Evolutionary conservation across 2,113 vertebrate species (phyloP).

Genomic region (Callipepla squamata): DNA sequence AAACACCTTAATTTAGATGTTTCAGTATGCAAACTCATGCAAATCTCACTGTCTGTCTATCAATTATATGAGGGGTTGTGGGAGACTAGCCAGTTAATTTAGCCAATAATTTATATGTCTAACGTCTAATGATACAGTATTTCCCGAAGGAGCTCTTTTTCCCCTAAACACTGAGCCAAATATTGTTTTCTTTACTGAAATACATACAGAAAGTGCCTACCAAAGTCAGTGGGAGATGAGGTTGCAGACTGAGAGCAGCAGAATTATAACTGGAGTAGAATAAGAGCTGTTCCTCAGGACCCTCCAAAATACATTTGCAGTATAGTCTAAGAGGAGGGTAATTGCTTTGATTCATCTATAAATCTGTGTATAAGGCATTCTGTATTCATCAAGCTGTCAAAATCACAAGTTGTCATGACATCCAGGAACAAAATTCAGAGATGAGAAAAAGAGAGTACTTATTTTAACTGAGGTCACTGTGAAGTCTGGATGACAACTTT

Average conservation of each 20-base stretch:
- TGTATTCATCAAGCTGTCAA: neutral
- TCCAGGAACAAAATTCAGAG: neutral
- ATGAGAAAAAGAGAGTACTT: neutral
- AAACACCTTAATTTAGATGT: neutral
- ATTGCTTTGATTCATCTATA: neutral
- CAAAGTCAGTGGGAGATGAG: neutral
- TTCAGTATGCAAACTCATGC: neutral
- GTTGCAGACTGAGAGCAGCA: neutral
- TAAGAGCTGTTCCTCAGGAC: neutral
- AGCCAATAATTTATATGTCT: neutral
- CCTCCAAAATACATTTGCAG: neutral
- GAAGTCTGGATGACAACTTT: neutral
- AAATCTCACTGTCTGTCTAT: neutral
- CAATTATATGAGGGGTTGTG: neutral
- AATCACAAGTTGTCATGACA: neutral
- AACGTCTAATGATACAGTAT: neutral
- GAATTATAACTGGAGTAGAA: neutral
- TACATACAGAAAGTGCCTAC: fast-evolving
- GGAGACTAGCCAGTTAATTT: neutral
- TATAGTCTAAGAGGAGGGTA: neutral
- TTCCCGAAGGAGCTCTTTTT: neutral
- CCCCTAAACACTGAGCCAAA: neutral
- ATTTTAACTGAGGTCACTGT: neutral
- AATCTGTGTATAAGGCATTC: neutral
- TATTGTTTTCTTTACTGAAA: neutral